These are phyloP conservation scores for Vulpes ferrilata DNA, from an alignment of 2,113 vertebrate genomes.

Conservation along the genomic window DNA sequence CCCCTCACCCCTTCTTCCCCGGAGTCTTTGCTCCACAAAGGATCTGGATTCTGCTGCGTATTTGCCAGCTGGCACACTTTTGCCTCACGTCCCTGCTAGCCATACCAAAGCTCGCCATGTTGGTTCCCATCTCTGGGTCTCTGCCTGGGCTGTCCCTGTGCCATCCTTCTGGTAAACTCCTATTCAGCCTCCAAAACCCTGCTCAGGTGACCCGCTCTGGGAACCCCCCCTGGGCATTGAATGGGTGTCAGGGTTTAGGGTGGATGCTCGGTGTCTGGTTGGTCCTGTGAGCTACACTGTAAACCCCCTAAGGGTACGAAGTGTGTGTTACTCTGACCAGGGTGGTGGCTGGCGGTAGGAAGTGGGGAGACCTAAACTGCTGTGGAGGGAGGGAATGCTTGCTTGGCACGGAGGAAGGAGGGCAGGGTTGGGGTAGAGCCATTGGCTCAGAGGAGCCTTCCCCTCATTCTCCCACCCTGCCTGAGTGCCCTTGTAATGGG, in stretches of 20 bases:
- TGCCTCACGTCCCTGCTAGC: neutral
- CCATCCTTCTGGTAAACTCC: slow-evolving; percentile 48
- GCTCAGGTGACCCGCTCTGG: neutral
- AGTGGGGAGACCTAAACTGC: neutral
- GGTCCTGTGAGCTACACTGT: neutral
- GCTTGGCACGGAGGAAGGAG: neutral
- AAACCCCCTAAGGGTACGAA: neutral
- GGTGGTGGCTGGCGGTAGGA: neutral
- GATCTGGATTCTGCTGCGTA: neutral
- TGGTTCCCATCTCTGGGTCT: neutral
- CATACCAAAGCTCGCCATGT: neutral
- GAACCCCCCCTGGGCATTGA: neutral
- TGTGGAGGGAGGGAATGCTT: neutral
- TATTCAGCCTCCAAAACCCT: slow-evolving; percentile 55
- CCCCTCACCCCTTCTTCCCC: slow-evolving; percentile 57
- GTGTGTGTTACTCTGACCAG: neutral
- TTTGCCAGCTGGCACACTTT: neutral
- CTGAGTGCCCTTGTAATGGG: neutral
- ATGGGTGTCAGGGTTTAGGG: neutral
- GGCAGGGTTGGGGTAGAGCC: neutral
- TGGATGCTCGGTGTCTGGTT: neutral
- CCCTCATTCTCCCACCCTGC: neutral
- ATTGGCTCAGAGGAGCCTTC: neutral
- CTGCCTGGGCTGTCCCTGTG: neutral
- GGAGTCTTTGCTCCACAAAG: slow-evolving; percentile 66